Evolutionary conservation across 1,140 invertebrate species (phyloP), one percentile per base, ranked within the genome.

Genomic region (Drosophila prosaltans): DNA sequence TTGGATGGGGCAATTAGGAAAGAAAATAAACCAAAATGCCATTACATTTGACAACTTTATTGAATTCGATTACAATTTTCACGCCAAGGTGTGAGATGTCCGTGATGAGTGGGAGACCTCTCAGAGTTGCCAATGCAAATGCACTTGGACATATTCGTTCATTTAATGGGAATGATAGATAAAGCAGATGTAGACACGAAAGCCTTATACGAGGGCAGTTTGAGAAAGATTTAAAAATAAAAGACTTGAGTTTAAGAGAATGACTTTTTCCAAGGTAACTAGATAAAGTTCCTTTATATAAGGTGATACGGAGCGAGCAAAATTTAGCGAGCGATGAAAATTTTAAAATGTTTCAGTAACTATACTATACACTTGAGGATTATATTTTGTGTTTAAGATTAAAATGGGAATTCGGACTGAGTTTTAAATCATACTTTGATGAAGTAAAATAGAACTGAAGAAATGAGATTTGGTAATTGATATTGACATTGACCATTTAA

Each of bases 11-110:
- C 80, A 83, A 88, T 88, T 88, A 83, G 77, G 54, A 64, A 30
- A 51, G 45, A 51, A 51, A 54, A 65, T 40, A 66, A 72, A 45
- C 62, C 59, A 60, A 66, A 78, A 73, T 79, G 36, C 62, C 59
- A 77, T 79, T 51, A 72, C 51, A 62, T 62, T 57, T 32, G 69
- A 88, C 84, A 88, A 89, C 69, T 88, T 89, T 89, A 89, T 89
- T 89, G 84, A 81, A 84, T 81, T 90, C 80, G 75, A 90, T 90
- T 84, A 84, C 69, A 79, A 84, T 89, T 89, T 89, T 89, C 84
- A 89, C 84, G 89, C 84, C 80, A 63, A 61, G 51, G 69, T 69
- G 54, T 73, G 77, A 84, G 69, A 67, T 82, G 75, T 83, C 74
- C 57, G 58, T 61, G 39, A 67, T 68, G 30, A 45, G 6, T 21